Conservation (phyloP, 2,113 vertebrate genomes). For the Odontesthes bonariensis region DNA sequence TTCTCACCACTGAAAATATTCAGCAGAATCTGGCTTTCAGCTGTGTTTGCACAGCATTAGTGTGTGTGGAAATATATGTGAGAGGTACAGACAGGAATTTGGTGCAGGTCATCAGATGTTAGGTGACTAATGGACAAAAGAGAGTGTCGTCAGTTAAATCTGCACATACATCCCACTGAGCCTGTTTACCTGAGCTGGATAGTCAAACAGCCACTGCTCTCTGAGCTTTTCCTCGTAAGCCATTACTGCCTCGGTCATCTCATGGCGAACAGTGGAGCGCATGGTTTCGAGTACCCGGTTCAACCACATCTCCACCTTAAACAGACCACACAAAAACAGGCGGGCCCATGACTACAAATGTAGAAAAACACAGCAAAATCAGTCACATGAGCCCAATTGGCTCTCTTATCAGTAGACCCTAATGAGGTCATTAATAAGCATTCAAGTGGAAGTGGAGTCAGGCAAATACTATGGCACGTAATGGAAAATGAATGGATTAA, state of each 20-base stretch:
- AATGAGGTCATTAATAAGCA: constrained; percentile 75
- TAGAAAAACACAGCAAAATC: constrained; percentile 11
- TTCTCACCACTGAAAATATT: not conserved
- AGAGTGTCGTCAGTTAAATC: constrained; percentile 9
- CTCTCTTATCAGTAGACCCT: constrained; percentile 60
- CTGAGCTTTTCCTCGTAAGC: constrained; percentile 92
- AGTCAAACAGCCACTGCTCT: constrained; percentile 88
- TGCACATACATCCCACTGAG: not conserved
- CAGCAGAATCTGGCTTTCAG: not conserved
- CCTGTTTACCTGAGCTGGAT: constrained; percentile 74
- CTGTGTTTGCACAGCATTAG: not conserved
- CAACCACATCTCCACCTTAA: constrained; percentile 93
- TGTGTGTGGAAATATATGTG: no score
- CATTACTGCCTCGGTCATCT: constrained; percentile 87
- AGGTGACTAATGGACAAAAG: constrained; percentile 13
- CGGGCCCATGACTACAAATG: constrained; percentile 14
- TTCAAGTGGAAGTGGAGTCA: constrained; percentile 62
- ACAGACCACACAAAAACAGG: not conserved
- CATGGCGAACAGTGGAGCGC: constrained; percentile 88
- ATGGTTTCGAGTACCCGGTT: constrained; percentile 87
- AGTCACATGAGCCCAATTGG: constrained; percentile 29
- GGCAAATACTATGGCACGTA: constrained; percentile 60
- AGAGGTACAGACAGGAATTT: not conserved
- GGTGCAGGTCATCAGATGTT: constrained; percentile 7
- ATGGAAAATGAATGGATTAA: constrained; percentile 69